Conservation (phyloP, 92 coral and sea anemone genomes). For the Hydrozoanthus gracilis region DNA sequence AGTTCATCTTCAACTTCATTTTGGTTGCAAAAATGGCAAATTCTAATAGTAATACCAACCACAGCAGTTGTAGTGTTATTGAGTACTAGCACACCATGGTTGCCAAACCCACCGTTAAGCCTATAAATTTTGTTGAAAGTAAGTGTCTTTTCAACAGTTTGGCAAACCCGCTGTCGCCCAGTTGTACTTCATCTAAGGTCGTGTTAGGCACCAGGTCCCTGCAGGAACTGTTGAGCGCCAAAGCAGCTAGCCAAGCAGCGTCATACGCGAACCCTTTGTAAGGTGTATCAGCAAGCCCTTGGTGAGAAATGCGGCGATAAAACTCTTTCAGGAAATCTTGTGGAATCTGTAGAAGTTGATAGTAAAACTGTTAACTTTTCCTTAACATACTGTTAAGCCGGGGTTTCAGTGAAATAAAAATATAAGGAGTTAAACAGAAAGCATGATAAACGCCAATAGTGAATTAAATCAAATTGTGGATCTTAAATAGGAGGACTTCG, state of each 20-base stretch:
- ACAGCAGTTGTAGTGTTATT: not conserved
- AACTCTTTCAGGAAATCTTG: not conserved
- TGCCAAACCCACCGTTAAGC: slow-evolving; percentile 20
- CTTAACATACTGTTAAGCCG: not conserved
- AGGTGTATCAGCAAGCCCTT: not conserved
- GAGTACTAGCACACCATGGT: too few species aligned
- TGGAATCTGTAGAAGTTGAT: not conserved
- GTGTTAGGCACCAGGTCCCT: slow-evolving; percentile 9
- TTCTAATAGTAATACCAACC: not conserved
- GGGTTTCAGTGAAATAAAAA: too few species aligned
- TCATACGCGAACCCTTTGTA: slow-evolving; percentile 39
- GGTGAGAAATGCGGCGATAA: not conserved
- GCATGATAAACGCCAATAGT: too few species aligned
- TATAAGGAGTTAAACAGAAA: too few species aligned
- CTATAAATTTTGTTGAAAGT: not conserved
- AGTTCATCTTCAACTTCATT: too few species aligned
- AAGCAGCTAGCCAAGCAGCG: slow-evolving; percentile 32
- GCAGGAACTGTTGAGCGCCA: slow-evolving; percentile 21
- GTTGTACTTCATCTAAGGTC: slow-evolving; percentile 5
- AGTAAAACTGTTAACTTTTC: not conserved
- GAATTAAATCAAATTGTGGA: too few species aligned
- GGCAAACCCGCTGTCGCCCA: slow-evolving; percentile 4
- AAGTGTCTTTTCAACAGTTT: slow-evolving; percentile 18
- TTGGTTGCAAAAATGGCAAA: too few species aligned
- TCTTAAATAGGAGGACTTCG: too few species aligned